These are phyloP conservation scores for Chrysaora quinquecirrha DNA, from an alignment of 30 jellyfish, hydroid and myxozoan species.

Conservation along the genomic window DNA sequence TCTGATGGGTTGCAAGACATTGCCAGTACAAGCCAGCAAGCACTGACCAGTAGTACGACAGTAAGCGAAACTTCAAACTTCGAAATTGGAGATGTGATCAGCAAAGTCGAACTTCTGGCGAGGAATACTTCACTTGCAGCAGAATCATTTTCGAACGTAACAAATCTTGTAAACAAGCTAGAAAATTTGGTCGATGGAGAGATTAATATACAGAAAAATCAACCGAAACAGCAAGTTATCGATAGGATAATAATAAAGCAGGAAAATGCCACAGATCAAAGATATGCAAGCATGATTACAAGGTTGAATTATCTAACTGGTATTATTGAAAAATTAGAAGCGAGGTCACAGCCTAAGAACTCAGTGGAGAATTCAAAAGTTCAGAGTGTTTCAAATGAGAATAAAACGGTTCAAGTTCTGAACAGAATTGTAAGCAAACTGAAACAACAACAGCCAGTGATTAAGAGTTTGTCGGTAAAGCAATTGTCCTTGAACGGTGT, in stretches of 20 bases:
- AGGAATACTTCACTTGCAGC: slow-evolving; percentile 54
- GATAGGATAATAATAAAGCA: slow-evolving; percentile 28
- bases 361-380: not conserved
- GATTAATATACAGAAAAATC: not conserved
- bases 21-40: too few species aligned
- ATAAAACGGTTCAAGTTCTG: slow-evolving; percentile 20
- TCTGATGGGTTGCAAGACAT: too few species aligned
- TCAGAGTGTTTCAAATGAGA: not conserved
- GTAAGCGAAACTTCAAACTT: too few species aligned
- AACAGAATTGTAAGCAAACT: slow-evolving; percentile 54
- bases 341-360: not conserved
- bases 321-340: slow-evolving; percentile 36
- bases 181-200: slow-evolving; percentile 41
- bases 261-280: slow-evolving; percentile 36
- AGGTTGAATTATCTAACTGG: slow-evolving; percentile 57
- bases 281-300: slow-evolving; percentile 31
- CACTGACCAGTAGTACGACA: too few species aligned
- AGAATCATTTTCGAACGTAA: slow-evolving; percentile 34
- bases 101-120: slow-evolving; percentile 47
- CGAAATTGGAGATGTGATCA: slow-evolving; percentile 47
- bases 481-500: too few species aligned
- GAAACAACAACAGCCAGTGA: not conserved
- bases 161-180: slow-evolving; percentile 35
- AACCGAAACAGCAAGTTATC: slow-evolving; percentile 21
- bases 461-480: too few species aligned